Conservation (phyloP, 2,113 vertebrate genomes). For the rat (Rattus norvegicus) region GRCr8 NC_086022.1:60238001-60238500, state of each 20-base stretch:
- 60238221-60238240: not conserved
- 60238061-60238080: not conserved
- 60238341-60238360: not conserved
- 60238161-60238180: not conserved
- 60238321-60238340: not conserved
- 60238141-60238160: not conserved
- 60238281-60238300: not conserved
- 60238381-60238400: not conserved
- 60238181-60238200: not conserved
- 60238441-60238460: conserved; percentile 36
- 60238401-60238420: not conserved
- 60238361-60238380: not conserved
- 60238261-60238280: not conserved
- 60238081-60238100: not conserved
- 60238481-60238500: not conserved
- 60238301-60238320: not conserved
- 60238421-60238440: not conserved
- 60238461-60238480: conserved; percentile 8
- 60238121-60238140: not conserved
- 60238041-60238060: not conserved
- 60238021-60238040: not conserved
- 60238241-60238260: not conserved
- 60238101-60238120: not conserved
- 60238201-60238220: not conserved
- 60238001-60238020: not conserved